These are phyloP conservation scores for Camelus dromedarius DNA, from an alignment of 2,113 vertebrate genomes.

Conservation along the genomic window DNA sequence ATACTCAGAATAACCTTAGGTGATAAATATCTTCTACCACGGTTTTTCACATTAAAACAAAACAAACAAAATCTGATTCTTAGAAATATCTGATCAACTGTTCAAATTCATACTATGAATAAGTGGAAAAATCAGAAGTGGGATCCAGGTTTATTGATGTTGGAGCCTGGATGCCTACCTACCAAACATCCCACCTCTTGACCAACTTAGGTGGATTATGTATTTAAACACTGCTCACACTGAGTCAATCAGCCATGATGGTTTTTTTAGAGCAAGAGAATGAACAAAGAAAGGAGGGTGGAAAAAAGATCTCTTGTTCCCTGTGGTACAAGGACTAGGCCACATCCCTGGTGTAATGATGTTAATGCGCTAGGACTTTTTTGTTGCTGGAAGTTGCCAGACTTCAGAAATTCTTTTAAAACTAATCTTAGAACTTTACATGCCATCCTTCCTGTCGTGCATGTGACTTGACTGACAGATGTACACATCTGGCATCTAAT, in stretches of 20 bases:
- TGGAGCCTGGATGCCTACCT: neutral
- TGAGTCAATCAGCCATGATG: neutral
- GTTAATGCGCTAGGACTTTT: neutral
- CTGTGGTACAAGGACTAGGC: neutral
- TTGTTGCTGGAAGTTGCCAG: neutral
- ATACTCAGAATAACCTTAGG: neutral
- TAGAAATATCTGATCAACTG: neutral
- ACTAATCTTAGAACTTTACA: neutral
- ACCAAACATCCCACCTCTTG: neutral
- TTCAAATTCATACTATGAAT: neutral
- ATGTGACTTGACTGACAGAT: neutral
- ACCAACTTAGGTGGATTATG: neutral
- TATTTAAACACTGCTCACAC: neutral
- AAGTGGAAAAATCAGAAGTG: neutral
- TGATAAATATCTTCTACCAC: neutral
- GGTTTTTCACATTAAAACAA: neutral
- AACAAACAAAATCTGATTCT: neutral
- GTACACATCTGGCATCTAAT: neutral
- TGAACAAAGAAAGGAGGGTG: neutral
- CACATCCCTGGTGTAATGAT: neutral
- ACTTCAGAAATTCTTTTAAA: neutral
- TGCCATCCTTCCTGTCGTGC: neutral
- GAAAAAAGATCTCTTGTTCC: neutral
- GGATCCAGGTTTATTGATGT: neutral
- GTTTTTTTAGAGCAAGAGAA: neutral